Conservation (phyloP, 2,797 vertebrate genomes). For the Taeniopygia guttata region DNA sequence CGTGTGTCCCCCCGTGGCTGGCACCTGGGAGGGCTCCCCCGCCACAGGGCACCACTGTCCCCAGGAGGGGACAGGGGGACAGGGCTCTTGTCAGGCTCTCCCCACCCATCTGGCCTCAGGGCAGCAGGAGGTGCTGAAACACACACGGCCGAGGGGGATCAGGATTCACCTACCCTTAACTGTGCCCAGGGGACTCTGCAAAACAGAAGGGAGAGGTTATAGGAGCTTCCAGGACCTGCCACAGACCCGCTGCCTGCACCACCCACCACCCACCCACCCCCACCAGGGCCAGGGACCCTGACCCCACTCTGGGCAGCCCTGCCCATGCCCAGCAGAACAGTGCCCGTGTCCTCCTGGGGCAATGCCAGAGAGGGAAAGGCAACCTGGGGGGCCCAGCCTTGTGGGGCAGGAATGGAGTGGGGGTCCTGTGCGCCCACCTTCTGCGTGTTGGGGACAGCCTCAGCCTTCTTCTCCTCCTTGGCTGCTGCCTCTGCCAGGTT, state of each 20-base stretch:
- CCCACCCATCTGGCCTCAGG: background rate
- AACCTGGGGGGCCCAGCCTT: too few species aligned
- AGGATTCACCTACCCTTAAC: conserved; percentile 73
- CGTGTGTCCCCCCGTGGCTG: fast-evolving
- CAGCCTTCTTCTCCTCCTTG: conserved; percentile 56
- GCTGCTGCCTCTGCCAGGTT: conserved; percentile 69
- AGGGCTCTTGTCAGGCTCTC: background rate
- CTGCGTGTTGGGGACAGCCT: conserved; percentile 17
- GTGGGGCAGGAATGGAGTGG: too few species aligned
- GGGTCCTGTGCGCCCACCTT: conserved; percentile 48
- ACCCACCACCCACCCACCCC: background rate
- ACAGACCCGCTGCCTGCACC: fast-evolving
- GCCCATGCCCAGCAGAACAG: background rate
- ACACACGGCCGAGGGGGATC: background rate
- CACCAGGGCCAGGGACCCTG: fast-evolving
- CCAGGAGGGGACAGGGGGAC: fast-evolving
- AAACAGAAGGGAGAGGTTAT: conserved; percentile 54
- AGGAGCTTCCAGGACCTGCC: background rate
- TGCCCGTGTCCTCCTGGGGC: too few species aligned
- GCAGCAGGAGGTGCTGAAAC: background rate
- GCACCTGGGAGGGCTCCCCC: background rate
- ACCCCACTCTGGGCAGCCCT: background rate
- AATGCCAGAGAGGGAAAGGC: too few species aligned
- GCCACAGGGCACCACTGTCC: fast-evolving
- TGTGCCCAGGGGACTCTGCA: conserved; percentile 73